These are phyloP conservation scores for Plutella xylostella DNA, from an alignment of 2,888 invertebrate species.

Conservation along the genomic window DNA sequence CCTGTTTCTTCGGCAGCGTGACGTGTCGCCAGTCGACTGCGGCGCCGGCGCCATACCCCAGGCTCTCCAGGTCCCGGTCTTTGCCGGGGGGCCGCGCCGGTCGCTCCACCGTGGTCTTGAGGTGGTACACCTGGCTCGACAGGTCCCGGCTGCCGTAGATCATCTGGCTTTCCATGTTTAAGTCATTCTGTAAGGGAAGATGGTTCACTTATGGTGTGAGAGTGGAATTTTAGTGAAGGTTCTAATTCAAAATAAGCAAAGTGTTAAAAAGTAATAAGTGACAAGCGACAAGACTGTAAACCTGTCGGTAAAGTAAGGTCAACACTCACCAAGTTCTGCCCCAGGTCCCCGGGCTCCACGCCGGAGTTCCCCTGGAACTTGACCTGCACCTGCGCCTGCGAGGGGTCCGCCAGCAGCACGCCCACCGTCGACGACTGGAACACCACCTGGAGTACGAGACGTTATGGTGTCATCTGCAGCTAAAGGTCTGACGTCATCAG, in stretches of 20 bases:
- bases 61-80: slow-evolving; percentile 60
- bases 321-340: neutral
- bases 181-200: no score
- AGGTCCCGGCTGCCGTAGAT: neutral
- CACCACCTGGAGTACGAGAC: slow-evolving; percentile 63
- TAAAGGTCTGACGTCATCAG: no score
- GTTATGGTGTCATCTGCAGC: no score
- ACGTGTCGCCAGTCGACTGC: slow-evolving; percentile 74
- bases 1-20: slow-evolving; percentile 74
- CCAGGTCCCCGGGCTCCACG: slow-evolving; percentile 28
- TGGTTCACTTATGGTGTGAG: no score
- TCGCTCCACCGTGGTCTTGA: neutral
- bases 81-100: slow-evolving; percentile 25
- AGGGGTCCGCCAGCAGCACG: slow-evolving; percentile 75
- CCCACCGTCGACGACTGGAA: slow-evolving; percentile 77
- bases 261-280: no score
- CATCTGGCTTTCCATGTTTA: neutral
- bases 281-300: no score
- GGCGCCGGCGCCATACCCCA: slow-evolving; percentile 69
- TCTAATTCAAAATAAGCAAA: no score
- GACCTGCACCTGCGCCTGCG: slow-evolving; percentile 73
- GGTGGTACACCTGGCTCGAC: neutral
- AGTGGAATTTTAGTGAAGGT: no score
- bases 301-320: no score
- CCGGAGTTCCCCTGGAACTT: slow-evolving; percentile 50